Evolutionary conservation across 2,113 vertebrate genomes (phyloP).

Genomic region (Neogale vison): DNA sequence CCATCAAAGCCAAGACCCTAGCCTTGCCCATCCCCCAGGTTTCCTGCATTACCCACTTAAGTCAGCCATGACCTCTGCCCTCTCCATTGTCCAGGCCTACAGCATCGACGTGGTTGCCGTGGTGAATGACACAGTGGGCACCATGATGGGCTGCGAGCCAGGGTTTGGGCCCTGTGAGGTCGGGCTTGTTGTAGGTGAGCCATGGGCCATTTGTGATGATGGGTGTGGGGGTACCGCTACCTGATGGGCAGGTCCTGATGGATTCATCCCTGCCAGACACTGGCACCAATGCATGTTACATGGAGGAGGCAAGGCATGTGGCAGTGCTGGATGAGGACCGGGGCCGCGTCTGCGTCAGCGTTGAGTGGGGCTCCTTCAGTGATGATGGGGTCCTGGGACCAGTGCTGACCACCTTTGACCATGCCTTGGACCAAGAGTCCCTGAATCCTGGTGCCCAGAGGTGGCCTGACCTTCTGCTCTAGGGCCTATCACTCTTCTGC

Average conservation of each 20-base stretch:
- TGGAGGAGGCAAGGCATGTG: slow-evolving; percentile 81
- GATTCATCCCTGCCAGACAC: slow-evolving; percentile 62
- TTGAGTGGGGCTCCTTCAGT: slow-evolving; percentile 84
- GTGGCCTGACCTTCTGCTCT: slow-evolving; percentile 65
- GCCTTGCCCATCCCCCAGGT: not conserved
- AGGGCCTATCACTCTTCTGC: not conserved
- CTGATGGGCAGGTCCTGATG: not conserved
- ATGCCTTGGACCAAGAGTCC: slow-evolving; percentile 83
- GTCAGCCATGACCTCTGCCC: not conserved
- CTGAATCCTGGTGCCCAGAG: slow-evolving; percentile 82
- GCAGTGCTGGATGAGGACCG: slow-evolving; percentile 65
- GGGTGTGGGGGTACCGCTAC: not conserved
- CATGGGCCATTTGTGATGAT: rapidly evolving
- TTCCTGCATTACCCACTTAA: not conserved
- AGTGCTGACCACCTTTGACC: slow-evolving; percentile 86
- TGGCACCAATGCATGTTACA: slow-evolving; percentile 86
- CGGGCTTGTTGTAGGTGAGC: slow-evolving; percentile 89
- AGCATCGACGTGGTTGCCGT: slow-evolving; percentile 87
- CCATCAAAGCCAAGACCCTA: not conserved
- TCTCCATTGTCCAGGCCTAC: slow-evolving; percentile 77
- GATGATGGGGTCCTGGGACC: slow-evolving; percentile 68
- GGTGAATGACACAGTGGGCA: slow-evolving; percentile 91
- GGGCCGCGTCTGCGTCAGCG: slow-evolving; percentile 81
- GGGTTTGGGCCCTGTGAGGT: slow-evolving; percentile 85
- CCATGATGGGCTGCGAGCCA: slow-evolving; percentile 90